Conservation (phyloP, 2,888 invertebrate species). For the Bimastos eiseni region DNA sequence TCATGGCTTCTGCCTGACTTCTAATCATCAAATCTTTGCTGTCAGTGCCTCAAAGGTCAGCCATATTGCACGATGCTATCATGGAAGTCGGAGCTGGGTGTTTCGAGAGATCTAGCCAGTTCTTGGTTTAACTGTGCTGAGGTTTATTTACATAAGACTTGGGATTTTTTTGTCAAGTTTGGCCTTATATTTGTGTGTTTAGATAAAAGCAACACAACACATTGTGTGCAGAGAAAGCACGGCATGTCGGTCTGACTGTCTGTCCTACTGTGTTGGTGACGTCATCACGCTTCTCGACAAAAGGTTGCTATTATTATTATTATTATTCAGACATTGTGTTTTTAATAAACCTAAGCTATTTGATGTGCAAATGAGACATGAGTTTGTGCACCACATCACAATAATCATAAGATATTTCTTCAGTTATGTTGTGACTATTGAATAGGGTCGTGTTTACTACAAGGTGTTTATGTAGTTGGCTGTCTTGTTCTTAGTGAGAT, state of each 20-base stretch:
- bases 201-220: slow-evolving; percentile 87
- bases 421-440: too few relatives aligned
- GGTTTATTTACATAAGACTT: not conserved
- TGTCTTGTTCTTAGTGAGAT: too few relatives aligned
- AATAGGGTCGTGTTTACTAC: too few relatives aligned
- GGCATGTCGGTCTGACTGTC: slow-evolving; percentile 67
- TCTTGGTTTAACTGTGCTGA: not conserved
- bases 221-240: slow-evolving; percentile 25
- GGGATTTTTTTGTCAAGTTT: not conserved
- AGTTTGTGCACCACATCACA: not conserved
- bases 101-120: not conserved
- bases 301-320: slow-evolving; percentile 65
- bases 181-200: slow-evolving; percentile 28
- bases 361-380: not conserved
- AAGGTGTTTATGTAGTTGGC: too few relatives aligned
- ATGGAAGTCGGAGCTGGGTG: not conserved
- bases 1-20: not conserved
- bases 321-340: too few relatives aligned
- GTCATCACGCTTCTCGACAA: slow-evolving; percentile 89
- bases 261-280: slow-evolving; percentile 84
- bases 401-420: not conserved
- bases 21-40: not conserved
- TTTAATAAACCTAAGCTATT: not conserved
- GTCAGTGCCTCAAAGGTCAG: not conserved
- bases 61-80: not conserved